Evolutionary conservation across 2,888 invertebrate genomes (phyloP), one percentile per base, ranked within the genome.

Genomic region (Pyralis farinalis): DNA sequence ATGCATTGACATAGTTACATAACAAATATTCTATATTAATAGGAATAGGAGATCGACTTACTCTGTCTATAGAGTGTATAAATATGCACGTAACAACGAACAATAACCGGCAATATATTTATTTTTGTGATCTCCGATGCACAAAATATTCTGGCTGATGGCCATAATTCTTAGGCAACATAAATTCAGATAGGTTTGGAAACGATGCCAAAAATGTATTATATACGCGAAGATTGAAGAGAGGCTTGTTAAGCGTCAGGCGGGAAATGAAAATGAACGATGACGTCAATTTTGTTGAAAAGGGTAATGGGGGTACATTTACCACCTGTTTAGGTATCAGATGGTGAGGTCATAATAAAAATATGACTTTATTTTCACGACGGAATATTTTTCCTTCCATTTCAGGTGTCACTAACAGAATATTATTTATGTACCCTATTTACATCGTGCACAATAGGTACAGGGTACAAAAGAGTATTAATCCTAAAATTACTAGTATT

Each of bases 181-280:
- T 70, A 69, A 63, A 71, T 63, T 65, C 51, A 55, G 57, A 53
- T 49, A 51, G 51, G 51, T 47, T 62, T 47, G 69, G 67, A 67
- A 74, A 59, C 71, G 69, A 72, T 81, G 82, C 82, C 83, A 84
- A 83, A 29, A 37, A 21, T 37, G 60, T 75, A 72, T 75, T 77
- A 76, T 71, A 71, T 66, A 57, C 58, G 53, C 44, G 50, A 69
- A 70, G 64, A 71, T 71, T 69, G 63, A 74, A 73, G 64, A 68
- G 63, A 66, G 62, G 65, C 71, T 75, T 75, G 73, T 67, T 77
- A 78, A 61, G 70, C 68, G 53, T 49, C 59, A 53, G 55, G 49
- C 51, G 50, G 49, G 49, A 52, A 67, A 62, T 60, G 52, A 57
- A 65, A 63, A 37, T 37, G 30, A 37, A 37, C 30, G 30, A 67